Conservation (phyloP, 2,888 invertebrate genomes). For the Eristalis intricaria region DNA sequence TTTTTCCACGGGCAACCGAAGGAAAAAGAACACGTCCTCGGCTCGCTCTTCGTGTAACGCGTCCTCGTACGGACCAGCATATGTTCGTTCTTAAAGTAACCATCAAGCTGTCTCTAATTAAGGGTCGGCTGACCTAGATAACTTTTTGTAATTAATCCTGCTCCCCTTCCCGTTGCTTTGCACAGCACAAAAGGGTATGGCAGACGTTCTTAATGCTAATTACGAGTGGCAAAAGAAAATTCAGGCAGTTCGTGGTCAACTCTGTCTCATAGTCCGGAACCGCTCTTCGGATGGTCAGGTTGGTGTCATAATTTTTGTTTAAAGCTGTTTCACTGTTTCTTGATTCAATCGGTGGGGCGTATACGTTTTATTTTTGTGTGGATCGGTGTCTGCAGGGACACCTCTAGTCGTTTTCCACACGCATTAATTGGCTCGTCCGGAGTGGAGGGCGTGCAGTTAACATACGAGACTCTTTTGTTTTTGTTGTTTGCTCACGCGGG, state of each 20-base stretch:
- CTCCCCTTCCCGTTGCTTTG: not conserved
- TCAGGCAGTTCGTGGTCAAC: not conserved
- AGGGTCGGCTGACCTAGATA: not conserved
- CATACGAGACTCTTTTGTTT: conserved; percentile 13
- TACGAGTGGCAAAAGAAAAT: not conserved
- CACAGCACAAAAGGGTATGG: not conserved
- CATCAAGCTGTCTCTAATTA: not conserved
- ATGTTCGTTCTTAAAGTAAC: not conserved
- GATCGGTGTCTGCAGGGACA: no score
- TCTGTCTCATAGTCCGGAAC: not conserved
- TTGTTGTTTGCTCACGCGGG: no score
- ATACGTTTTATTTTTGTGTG: conserved; percentile 1
- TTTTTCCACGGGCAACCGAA: not conserved
- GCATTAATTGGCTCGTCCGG: conserved; percentile 10
- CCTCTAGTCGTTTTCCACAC: no score
- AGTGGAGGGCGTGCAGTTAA: not conserved
- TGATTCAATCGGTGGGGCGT: not conserved
- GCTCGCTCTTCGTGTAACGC: not conserved
- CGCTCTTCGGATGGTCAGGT: not conserved
- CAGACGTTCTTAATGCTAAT: not conserved
- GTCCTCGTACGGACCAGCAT: not conserved
- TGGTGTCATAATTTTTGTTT: not conserved
- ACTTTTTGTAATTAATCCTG: not conserved
- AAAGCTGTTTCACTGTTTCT: not conserved
- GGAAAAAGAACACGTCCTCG: not conserved